These are phyloP conservation scores for Spatula versicolor DNA, from an alignment of 2,797 vertebrate species.

Conservation along the genomic window DNA sequence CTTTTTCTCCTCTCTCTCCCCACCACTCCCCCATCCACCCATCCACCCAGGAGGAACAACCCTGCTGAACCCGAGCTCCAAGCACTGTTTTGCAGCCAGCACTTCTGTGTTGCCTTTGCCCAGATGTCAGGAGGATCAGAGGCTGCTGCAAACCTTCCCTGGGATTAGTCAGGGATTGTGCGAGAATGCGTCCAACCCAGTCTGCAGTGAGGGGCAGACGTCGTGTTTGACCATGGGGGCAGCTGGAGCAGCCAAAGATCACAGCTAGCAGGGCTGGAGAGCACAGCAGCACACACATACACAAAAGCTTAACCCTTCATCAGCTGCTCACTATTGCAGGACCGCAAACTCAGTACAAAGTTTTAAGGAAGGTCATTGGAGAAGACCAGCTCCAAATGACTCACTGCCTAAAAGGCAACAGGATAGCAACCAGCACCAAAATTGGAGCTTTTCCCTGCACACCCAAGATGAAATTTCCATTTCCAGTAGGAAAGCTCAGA, in stretches of 20 bases:
- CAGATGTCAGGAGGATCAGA: neutral
- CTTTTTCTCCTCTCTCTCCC: neutral
- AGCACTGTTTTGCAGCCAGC: neutral
- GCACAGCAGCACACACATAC: neutral
- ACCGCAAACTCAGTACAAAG: neutral
- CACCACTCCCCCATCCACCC: neutral
- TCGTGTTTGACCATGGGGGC: neutral
- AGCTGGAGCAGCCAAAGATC: conserved; percentile 24
- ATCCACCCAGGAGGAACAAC: neutral
- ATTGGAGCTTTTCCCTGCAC: neutral
- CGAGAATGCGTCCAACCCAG: neutral
- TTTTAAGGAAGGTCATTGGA: neutral
- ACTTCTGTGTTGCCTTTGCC: neutral
- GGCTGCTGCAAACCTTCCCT: neutral
- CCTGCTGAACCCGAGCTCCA: neutral
- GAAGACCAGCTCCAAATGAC: neutral
- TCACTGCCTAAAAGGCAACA: neutral
- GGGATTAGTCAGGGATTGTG: neutral
- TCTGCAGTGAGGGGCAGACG: neutral
- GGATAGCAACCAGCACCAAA: neutral
- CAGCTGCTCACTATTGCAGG: neutral
- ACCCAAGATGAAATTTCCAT: neutral
- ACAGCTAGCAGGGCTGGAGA: neutral
- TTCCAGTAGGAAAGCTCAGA: neutral
- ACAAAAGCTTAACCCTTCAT: conserved; percentile 3